A percentile compares a stretch with the other conserved stretches of the same genome.
These are phyloP conservation scores for Candidula unifasciata DNA, from an alignment of 2,888 invertebrate species.

Conservation along the genomic window DNA sequence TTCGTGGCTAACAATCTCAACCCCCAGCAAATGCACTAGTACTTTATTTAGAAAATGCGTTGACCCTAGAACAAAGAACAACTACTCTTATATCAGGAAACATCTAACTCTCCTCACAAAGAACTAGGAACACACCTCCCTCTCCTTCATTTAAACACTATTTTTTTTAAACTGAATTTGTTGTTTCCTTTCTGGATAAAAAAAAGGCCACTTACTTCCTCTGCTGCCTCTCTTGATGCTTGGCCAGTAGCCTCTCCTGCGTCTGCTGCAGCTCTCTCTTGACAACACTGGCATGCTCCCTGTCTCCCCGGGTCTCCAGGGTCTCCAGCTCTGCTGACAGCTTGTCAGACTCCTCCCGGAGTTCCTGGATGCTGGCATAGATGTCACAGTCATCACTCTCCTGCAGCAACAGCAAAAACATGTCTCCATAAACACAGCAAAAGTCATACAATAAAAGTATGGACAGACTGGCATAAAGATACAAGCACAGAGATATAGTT, in stretches of 20 bases:
- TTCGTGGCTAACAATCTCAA: no score
- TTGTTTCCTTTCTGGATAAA: neutral
- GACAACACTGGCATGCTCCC: constrained; percentile 57
- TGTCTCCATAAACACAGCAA: neutral
- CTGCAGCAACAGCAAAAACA: constrained; percentile 46
- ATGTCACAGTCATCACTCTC: constrained; percentile 75
- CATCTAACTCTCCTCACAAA: no score
- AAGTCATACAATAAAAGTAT: neutral
- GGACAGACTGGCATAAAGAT: no score
- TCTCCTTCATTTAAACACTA: no score
- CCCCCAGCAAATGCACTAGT: no score
- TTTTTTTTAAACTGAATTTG: no score
- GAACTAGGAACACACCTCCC: no score
- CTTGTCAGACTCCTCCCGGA: constrained; percentile 71
- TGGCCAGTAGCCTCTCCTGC: constrained; percentile 68
- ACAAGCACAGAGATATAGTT: no score
- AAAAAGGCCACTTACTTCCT: constrained; percentile 65
- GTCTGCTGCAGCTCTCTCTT: constrained; percentile 63
- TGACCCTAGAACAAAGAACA: no score
- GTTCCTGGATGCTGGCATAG: constrained; percentile 75
- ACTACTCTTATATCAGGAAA: no score
- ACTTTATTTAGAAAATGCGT: no score
- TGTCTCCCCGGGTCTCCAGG: constrained; percentile 61
- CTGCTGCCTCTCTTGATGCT: constrained; percentile 71
- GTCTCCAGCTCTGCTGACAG: constrained; percentile 69